Conservation (phyloP, 2,888 invertebrate genomes). For the Omphaloscelis lunosa region DNA sequence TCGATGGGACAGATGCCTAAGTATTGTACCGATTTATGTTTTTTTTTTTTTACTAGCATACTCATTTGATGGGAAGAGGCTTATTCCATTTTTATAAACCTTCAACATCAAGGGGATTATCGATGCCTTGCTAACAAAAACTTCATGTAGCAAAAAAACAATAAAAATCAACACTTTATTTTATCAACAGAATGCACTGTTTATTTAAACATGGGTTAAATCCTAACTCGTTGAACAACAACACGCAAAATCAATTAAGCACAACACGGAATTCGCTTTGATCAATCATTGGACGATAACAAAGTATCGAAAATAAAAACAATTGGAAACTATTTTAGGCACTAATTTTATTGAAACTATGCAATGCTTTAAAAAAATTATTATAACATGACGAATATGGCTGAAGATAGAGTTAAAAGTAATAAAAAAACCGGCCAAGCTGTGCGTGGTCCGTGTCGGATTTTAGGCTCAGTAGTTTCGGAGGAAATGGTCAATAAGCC, state of each 20-base stretch:
- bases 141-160: no score
- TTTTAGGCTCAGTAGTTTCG: no score
- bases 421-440: no score
- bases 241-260: constrained; percentile 69
- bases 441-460: no score
- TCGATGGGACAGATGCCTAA: neutral
- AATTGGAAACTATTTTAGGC: constrained; percentile 8
- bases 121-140: neutral
- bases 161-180: neutral
- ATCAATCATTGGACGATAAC: constrained; percentile 66
- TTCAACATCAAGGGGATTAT: neutral
- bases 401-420: no score
- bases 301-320: constrained; percentile 53
- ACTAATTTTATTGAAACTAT: neutral
- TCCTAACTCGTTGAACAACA: constrained; percentile 42
- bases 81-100: neutral
- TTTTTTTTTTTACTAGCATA: no score
- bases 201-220: constrained; percentile 32
- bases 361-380: neutral
- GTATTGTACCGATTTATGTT: no score
- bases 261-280: constrained; percentile 67
- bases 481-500: no score
- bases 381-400: neutral
- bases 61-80: neutral
- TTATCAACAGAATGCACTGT: constrained; percentile 12